A percentile compares a stretch with the other conserved stretches of the same genome.
These are phyloP conservation scores for Platysternon megacephalum DNA, from an alignment of 2,113 vertebrate species.

Conservation along the genomic window DNA sequence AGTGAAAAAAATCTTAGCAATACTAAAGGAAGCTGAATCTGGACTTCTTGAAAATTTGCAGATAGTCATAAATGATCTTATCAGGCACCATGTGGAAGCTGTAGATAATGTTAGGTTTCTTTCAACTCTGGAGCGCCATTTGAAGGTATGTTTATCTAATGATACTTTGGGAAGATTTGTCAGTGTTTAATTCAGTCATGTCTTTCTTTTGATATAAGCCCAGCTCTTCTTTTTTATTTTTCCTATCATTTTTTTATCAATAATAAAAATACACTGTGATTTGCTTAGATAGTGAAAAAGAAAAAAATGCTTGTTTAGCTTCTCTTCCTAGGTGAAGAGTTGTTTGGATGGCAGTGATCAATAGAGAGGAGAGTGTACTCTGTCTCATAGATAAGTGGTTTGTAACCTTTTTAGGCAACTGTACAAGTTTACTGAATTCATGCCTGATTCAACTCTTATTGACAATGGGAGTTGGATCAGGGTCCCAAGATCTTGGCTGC, in stretches of 20 bases:
- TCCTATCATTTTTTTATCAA: background rate
- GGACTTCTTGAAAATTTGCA: constrained; percentile 79
- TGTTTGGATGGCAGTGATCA: background rate
- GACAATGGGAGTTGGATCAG: background rate
- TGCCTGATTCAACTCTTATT: background rate
- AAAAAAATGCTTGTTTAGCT: background rate
- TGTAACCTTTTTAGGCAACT: background rate
- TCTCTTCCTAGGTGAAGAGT: background rate
- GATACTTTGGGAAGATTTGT: background rate
- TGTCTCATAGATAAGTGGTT: background rate
- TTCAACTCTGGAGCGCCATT: constrained; percentile 85
- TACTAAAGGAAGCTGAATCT: constrained; percentile 80
- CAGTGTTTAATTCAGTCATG: background rate
- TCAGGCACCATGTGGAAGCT: constrained; percentile 83
- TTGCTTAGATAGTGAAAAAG: background rate
- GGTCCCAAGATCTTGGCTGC: background rate
- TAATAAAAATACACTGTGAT: background rate
- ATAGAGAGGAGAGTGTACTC: background rate
- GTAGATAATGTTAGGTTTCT: constrained; percentile 88
- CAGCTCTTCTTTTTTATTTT: background rate
- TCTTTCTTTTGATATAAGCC: background rate
- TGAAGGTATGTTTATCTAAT: constrained; percentile 82
- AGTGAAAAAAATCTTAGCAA: constrained; percentile 84
- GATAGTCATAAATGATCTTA: constrained; percentile 79
- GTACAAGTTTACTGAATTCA: background rate